Conservation (phyloP, 2,113 vertebrate genomes). For the Synchiropus splendidus region DNA sequence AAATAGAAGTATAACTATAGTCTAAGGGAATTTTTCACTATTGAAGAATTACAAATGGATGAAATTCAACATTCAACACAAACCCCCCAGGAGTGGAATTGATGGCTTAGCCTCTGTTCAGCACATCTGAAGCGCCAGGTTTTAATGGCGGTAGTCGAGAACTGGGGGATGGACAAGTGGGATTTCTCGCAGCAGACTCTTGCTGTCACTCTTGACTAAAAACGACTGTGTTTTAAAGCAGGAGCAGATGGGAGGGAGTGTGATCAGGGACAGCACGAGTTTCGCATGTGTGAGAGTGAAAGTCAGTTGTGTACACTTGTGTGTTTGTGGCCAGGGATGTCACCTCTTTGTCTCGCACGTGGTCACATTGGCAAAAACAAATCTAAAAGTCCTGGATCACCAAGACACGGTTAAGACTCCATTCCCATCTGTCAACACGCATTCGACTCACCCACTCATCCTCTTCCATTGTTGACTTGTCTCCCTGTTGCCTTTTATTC, state of each 20-base stretch:
- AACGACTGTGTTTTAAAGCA: constrained; percentile 47
- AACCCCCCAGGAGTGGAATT: too few species aligned
- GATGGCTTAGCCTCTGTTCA: too few species aligned
- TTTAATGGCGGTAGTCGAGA: too few species aligned
- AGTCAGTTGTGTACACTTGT: constrained; percentile 7
- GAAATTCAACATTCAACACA: too few species aligned
- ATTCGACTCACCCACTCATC: constrained; percentile 26
- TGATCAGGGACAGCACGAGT: constrained; percentile 21
- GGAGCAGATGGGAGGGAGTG: constrained; percentile 50
- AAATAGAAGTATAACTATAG: too few species aligned
- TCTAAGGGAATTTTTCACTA: too few species aligned
- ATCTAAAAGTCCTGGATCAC: background rate
- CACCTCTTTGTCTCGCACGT: too few species aligned
- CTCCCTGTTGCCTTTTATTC: constrained; percentile 8
- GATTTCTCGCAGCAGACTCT: constrained; percentile 31
- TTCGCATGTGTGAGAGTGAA: constrained; percentile 14
- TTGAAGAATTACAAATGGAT: too few species aligned
- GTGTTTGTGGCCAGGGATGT: too few species aligned
- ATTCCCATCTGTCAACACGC: constrained; percentile 10
- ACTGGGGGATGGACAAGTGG: constrained; percentile 26
- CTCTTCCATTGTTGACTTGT: constrained; percentile 30
- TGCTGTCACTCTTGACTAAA: constrained; percentile 37
- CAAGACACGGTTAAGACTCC: constrained; percentile 20
- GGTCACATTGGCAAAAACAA: too few species aligned
- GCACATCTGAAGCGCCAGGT: too few species aligned